Percentiles rank a stretch among this genome's conserved stretches.
Evolutionary conservation across 2,888 invertebrate species (phyloP).

Genomic region (Eupsilia transversa): DNA sequence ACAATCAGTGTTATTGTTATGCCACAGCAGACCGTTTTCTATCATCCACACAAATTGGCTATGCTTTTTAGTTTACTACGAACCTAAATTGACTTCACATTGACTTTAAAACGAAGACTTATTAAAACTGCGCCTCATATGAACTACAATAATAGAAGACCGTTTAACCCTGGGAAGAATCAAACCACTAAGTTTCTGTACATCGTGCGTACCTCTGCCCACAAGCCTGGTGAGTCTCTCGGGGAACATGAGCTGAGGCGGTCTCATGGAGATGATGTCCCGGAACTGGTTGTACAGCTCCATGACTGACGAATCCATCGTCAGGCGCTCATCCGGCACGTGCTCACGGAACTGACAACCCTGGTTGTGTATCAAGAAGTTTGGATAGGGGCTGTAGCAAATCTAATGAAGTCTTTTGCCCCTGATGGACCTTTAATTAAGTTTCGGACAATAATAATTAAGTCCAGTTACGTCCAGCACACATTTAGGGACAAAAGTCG

Average conservation of each 20-base stretch:
- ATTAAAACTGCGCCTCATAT: background rate
- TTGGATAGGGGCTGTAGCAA: background rate
- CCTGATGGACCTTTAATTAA: background rate
- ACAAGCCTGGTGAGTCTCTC: conserved; percentile 93
- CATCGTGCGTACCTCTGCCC: conserved; percentile 86
- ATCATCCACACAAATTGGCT: background rate
- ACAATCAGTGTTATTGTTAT: conserved; percentile 10
- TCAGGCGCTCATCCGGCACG: conserved; percentile 91
- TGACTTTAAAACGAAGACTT: background rate
- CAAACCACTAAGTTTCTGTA: background rate
- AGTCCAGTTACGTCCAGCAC: background rate
- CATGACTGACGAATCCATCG: conserved; percentile 92
- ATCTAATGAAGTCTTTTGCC: background rate
- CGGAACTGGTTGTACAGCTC: conserved; percentile 90
- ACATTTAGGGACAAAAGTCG: background rate
- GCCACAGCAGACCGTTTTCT: conserved; percentile 7
- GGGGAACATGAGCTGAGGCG: conserved; percentile 92
- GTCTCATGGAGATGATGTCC: conserved; percentile 91
- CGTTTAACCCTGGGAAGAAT: no score
- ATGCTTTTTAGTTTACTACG: background rate
- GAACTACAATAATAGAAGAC: background rate
- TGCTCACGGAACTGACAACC: conserved; percentile 95
- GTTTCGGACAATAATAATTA: background rate
- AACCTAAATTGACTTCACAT: conserved; percentile 9
- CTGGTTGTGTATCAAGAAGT: conserved; percentile 76